Base-by-base conservation (phyloP, 1,140 invertebrate species). In the Lepidurus couesii region DNA sequence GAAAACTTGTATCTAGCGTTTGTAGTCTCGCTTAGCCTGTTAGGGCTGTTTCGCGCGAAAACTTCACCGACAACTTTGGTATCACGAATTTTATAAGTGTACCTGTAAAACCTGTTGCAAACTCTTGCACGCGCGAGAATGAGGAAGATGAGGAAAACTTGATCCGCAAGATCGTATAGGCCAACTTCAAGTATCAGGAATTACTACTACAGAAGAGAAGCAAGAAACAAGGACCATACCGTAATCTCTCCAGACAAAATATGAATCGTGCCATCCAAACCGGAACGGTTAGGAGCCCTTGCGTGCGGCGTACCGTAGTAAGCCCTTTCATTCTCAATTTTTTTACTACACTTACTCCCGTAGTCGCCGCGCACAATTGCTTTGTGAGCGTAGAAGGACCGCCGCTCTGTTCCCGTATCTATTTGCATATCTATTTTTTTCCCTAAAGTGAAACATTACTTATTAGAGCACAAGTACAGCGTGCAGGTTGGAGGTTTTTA, bases 81-180 rank as follows among this genome's bases (percentile, higher is more conserved):
- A 65, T 65, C 53, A 65, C 53, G 53, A 21, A 21, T 65, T 65
- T 13, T 21, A 13, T 7, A 1, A 65, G 53, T 16, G 53, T 65
- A 65, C 53, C 53, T 65, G 53, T n/a, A 65, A 65, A 65, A 65
- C 53, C 53, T n/a, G 53, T 65, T 65, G 21, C 47, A 13, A 0
- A 65, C 13, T 65, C 8, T 13, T 65, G 47, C 53, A 21, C 21
- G 5, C 53, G 21, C 16, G 53, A 13, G 8, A 16, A 34, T 34
- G 34, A 34, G 34, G 34, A 34, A 34, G 34, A 34, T 4, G 8
- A 21, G 53, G 16, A 65, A 65, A 65, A 65, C 53, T 65, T n/a
- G 53, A 65, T 65, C 53, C 21, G 53, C 53, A 65, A 65, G 53
- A 65, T 65, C 21, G 13, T 65, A 65, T 65, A 65, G 53, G 53